Conservation (phyloP, 2,113 vertebrate genomes). For the Glaucomys volans region DNA sequence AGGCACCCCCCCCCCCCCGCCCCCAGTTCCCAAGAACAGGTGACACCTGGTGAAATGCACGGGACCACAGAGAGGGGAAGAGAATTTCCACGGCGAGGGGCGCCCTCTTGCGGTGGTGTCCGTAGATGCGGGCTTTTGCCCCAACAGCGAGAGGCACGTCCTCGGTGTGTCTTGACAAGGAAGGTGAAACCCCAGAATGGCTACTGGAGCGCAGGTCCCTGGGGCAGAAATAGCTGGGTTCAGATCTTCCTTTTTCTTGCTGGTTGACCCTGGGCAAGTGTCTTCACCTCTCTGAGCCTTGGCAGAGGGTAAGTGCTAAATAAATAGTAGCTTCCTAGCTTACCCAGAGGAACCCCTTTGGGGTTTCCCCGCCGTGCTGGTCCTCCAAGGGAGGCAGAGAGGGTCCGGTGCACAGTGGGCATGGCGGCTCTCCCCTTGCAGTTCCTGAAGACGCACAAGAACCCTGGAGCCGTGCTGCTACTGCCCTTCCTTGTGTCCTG, state of each 20-base stretch:
- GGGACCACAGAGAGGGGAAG: rapidly evolving
- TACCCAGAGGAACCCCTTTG: neutral
- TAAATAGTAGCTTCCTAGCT: neutral
- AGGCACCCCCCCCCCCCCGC: neutral
- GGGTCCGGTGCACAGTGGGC: rapidly evolving
- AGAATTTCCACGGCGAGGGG: rapidly evolving
- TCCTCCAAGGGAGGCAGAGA: neutral
- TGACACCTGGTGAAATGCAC: neutral
- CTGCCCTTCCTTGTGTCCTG: conserved; percentile 92
- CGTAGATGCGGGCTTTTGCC: neutral
- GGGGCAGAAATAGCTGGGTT: neutral
- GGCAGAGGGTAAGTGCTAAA: neutral
- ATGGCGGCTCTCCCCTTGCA: conserved; percentile 22
- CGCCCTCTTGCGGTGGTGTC: neutral
- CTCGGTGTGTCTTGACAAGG: neutral
- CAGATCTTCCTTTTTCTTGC: neutral
- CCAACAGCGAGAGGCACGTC: too few species aligned
- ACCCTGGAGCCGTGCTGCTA: conserved; percentile 90
- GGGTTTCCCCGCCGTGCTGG: neutral
- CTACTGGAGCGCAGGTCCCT: neutral
- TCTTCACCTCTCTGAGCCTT: conserved; percentile 13
- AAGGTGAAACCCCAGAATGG: neutral
- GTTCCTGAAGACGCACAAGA: conserved; percentile 66
- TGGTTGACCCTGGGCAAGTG: neutral
- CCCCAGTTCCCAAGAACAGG: neutral